phyloP scores from a whole-genome alignment of 1,140 invertebrate genomes.

The Mizuhopecten yessoensis region DNA sequence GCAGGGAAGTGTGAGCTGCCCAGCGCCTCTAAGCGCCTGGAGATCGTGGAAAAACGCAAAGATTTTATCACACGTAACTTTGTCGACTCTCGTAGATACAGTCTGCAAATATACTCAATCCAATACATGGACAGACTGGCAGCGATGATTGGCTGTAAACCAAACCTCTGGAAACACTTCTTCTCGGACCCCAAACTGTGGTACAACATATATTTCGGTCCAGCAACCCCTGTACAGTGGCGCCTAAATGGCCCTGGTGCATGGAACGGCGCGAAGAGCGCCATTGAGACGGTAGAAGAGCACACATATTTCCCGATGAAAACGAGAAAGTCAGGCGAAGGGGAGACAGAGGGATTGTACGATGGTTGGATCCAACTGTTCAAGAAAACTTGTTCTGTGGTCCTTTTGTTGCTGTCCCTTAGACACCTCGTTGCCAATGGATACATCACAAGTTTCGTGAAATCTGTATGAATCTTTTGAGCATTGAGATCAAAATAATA shows the following conservation, averaged over 20 bases:
- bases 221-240: conserved; percentile 84
- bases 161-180: conserved; percentile 64
- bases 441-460: not conserved
- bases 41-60: conserved; percentile 62
- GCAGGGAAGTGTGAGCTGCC: conserved; percentile 62
- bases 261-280: conserved; percentile 82
- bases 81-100: conserved; percentile 65
- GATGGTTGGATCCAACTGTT: conserved; percentile 67
- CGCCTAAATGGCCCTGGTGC: conserved; percentile 81
- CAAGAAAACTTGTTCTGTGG: conserved; percentile 44
- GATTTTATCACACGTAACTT: conserved; percentile 60
- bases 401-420: not conserved
- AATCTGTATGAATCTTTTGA: not conserved
- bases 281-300: conserved; percentile 74
- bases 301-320: conserved; percentile 66
- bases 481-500: not conserved
- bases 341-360: conserved; percentile 65
- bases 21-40: not conserved
- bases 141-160: conserved; percentile 63
- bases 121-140: conserved; percentile 65
- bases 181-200: conserved; percentile 61
- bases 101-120: conserved; percentile 64
- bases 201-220: conserved; percentile 75
- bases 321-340: conserved; percentile 60
- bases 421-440: not conserved